Conservation (phyloP, 2,888 invertebrate genomes). For the Hyppa rectilinea region DNA sequence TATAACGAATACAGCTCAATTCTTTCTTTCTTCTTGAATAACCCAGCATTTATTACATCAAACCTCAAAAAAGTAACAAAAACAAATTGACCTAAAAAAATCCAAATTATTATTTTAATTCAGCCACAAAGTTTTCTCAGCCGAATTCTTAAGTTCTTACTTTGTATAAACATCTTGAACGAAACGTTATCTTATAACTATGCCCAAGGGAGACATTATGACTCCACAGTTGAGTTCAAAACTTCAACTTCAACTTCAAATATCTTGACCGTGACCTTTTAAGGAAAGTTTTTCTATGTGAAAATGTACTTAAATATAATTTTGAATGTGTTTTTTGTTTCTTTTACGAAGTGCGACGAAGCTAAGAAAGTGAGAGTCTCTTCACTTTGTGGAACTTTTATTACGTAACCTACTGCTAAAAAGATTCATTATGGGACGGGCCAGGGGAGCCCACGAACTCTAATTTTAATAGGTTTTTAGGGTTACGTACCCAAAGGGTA, state of each 20-base stretch:
- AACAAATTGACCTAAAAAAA: conserved; percentile 48
- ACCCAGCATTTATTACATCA: conserved; percentile 15
- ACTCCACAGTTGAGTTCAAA: conserved; percentile 38
- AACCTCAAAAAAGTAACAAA: conserved; percentile 41
- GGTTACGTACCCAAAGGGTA: too few relatives aligned
- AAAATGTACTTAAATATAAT: conserved; percentile 3
- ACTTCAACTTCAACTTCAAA: conserved; percentile 37
- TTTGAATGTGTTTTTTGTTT: neutral
- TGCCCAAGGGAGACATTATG: conserved; percentile 40
- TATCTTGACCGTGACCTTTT: conserved; percentile 37
- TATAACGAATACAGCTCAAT: conserved; percentile 33
- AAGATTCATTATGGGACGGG: too few relatives aligned
- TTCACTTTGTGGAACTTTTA: neutral
- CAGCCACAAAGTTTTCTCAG: conserved; percentile 41
- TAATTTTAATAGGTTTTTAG: too few relatives aligned
- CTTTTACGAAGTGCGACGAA: neutral
- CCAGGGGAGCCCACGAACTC: too few relatives aligned
- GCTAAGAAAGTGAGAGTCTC: neutral
- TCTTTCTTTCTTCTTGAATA: neutral
- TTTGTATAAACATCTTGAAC: conserved; percentile 52
- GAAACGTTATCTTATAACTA: conserved; percentile 29
- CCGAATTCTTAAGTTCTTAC: conserved; percentile 45
- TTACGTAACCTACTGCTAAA: neutral
- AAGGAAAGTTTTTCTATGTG: conserved; percentile 11
- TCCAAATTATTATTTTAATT: conserved; percentile 39